Evolutionary conservation across 2,888 invertebrate genomes (phyloP).

Genomic region (Dioctria rufipes): DNA sequence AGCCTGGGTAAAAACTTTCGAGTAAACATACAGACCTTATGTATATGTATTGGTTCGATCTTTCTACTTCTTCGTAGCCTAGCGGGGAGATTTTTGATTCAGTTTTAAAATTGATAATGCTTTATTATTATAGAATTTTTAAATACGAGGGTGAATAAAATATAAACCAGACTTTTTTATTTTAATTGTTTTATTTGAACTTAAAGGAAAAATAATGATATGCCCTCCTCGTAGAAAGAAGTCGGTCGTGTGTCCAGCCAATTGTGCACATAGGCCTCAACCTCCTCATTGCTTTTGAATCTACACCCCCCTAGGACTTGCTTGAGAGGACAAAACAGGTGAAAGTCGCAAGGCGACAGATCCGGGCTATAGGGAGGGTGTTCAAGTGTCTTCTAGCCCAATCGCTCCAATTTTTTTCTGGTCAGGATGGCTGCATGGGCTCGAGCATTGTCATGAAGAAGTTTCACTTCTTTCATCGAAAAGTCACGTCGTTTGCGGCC

Average conservation of each 20-base stretch:
- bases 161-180: neutral
- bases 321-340: constrained; percentile 1
- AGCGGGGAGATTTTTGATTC: too few relatives aligned
- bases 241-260: neutral
- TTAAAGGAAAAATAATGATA: neutral
- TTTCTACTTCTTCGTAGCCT: too few relatives aligned
- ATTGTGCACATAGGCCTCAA: neutral
- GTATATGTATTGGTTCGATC: too few relatives aligned
- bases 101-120: too few relatives aligned
- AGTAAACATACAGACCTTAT: too few relatives aligned
- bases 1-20: too few relatives aligned
- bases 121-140: too few relatives aligned
- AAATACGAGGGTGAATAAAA: neutral
- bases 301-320: neutral
- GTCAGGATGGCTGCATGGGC: neutral
- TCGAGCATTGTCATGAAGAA: constrained; percentile 10
- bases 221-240: neutral
- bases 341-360: neutral
- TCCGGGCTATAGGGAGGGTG: constrained; percentile 8
- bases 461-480: neutral
- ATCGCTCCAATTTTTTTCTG: neutral
- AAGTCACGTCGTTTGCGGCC: neutral
- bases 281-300: neutral
- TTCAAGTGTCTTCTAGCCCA: neutral
- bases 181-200: neutral